A percentile compares a stretch with the other conserved stretches of the same genome.
These are phyloP conservation scores for Prunella strophiata DNA, from an alignment of 2,797 vertebrate species.

Conservation along the genomic window DNA sequence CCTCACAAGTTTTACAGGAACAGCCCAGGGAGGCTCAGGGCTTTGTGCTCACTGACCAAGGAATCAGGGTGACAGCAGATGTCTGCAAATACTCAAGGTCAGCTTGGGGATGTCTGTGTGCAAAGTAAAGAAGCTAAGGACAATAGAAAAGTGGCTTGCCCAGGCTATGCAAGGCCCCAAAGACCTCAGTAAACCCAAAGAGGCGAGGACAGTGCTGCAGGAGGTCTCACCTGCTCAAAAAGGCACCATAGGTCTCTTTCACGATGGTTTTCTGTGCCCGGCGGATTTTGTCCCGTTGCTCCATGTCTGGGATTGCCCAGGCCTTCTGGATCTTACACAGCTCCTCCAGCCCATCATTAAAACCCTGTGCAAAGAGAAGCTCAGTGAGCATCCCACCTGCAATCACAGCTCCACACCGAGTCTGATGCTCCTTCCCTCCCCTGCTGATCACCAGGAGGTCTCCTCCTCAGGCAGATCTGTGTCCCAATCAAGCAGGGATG, in stretches of 20 bases:
- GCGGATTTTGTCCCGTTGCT: conserved; percentile 91
- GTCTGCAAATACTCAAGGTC: background rate
- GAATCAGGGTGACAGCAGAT: background rate
- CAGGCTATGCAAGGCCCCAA: background rate
- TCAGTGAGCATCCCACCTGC: background rate
- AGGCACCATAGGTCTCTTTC: conserved; percentile 87
- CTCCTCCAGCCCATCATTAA: conserved; percentile 95
- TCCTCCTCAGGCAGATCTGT: background rate
- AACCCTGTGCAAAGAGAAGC: conserved; percentile 81
- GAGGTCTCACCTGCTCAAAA: conserved; percentile 85
- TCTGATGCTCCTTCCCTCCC: background rate
- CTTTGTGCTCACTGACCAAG: background rate
- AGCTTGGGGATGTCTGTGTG: background rate
- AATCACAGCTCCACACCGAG: fast-evolving
- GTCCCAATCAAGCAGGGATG: background rate
- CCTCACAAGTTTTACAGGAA: background rate
- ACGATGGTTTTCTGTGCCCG: conserved; percentile 90
- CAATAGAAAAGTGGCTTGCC: background rate
- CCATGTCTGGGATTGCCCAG: conserved; percentile 96
- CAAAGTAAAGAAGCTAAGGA: background rate
- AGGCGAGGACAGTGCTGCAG: background rate
- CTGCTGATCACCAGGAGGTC: background rate
- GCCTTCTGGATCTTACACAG: conserved; percentile 96
- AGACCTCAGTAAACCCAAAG: background rate
- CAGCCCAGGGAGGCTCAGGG: background rate